Evolutionary conservation across 1,140 invertebrate genomes (phyloP).

Genomic region (Caerostris extrusa): DNA sequence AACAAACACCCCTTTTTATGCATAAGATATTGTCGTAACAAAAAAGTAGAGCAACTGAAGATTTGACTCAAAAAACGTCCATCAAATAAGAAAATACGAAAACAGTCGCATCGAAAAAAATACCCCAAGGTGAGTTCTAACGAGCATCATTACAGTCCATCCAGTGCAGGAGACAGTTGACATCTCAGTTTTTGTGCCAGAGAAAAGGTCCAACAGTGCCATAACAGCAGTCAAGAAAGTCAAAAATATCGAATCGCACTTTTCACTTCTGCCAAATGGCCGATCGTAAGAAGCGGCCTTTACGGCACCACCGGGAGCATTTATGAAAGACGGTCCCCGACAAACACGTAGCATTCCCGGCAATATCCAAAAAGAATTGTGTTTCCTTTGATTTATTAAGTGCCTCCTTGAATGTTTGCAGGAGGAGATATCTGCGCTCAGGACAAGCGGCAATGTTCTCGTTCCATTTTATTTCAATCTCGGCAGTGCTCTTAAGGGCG

Average conservation of each 20-base stretch:
- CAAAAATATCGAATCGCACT: conserved; percentile 16
- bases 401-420: not conserved
- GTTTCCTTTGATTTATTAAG: conserved; percentile 41
- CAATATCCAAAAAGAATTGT: not conserved
- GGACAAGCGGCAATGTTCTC: not conserved
- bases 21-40: not conserved
- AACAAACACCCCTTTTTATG: too few species aligned
- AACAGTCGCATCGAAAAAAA: not conserved
- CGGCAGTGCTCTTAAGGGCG: not conserved
- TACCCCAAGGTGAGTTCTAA: not conserved
- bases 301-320: conserved; percentile 3
- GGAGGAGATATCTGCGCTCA: not conserved
- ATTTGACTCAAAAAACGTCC: not conserved
- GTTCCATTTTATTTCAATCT: conserved; percentile 32
- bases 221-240: not conserved
- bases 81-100: not conserved
- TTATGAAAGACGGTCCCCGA: not conserved
- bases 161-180: not conserved
- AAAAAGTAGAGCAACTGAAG: not conserved
- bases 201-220: not conserved
- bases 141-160: not conserved
- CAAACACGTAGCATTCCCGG: not conserved
- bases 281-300: not conserved
- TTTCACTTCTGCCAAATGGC: conserved; percentile 36
- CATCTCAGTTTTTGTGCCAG: not conserved